These are phyloP conservation scores for Drosophila bunnanda DNA, from an alignment of 2,888 invertebrate genomes.

Conservation along the genomic window DNA sequence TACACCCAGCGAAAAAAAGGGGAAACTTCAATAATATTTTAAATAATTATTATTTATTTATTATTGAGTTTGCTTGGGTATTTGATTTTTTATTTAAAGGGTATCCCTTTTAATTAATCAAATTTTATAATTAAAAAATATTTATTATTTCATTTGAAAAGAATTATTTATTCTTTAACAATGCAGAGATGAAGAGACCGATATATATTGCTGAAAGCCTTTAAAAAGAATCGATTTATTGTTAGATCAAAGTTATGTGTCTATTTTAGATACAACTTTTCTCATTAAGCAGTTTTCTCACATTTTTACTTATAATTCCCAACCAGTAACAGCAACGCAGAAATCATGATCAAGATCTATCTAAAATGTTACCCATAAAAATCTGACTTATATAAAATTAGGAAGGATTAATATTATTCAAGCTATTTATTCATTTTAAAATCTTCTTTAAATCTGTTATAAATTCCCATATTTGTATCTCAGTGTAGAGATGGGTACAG, in stretches of 20 bases:
- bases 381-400: background rate
- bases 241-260: background rate
- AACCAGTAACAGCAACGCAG: background rate
- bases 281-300: background rate
- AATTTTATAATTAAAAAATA: too few species aligned
- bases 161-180: rapidly evolving
- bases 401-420: background rate
- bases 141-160: too few species aligned
- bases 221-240: background rate
- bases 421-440: rapidly evolving
- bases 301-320: background rate
- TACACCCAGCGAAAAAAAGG: background rate
- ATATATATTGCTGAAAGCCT: background rate
- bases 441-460: background rate
- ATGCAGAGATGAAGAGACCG: rapidly evolving
- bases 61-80: rapidly evolving
- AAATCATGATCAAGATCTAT: background rate
- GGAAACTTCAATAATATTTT: background rate
- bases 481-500: background rate
- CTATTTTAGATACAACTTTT: too few species aligned
- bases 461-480: background rate
- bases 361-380: background rate
- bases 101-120: background rate
- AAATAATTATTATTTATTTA: background rate
- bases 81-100: too few species aligned